Base-by-base conservation (phyloP, 1,140 invertebrate genomes). In the Tetranychus urticae region DNA sequence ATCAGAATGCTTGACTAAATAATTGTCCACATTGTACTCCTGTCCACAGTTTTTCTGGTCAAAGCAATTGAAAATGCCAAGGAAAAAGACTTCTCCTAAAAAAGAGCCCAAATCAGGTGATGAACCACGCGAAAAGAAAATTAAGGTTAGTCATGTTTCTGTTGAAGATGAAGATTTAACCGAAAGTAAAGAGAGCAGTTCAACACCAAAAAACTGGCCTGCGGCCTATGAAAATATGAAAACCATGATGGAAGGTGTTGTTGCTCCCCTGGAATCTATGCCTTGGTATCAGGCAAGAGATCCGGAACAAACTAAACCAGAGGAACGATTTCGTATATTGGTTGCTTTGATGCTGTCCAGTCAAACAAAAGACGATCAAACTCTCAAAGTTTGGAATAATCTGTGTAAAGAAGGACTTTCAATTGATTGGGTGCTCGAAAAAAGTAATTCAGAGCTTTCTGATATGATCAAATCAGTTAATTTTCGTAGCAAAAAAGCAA, bases 301-400 rank as follows among this genome's bases (percentile, higher is more conserved):
- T 69, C 87, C 93, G 74, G 68, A 77, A 45, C 71, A 75, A 59
- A 81, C 81, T 31, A 39, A 56, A 5, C 57, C 86, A 82, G 5
- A 6, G 39, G 39, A 42, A 42, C 76, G 89, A 60, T 94, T 84
- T 75, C 92, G 97, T 71, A 79, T 80, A 14, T 72, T 98, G 35
- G 74, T 97, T 58, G 84, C 90, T 6, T 73, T 97, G 14, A 96
- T 98, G 88, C 70, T 98, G 2, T 97, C 92, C 45, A 93, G 89
- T 73, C 92, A 97, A 74, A 98, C 94, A 0, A 94, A 90, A 73
- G 94, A 98, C 76, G 80, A 91, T 74, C 80, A 92, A 0, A 97
- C 87, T 35, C 83, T 83, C 76, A 83, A 82, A 35, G 91, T 92
- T 1, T 91, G 97, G 84, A 73, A 80, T 62, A 78, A 81, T 60